Percentiles rank a stretch among this genome's conserved stretches.
phyloP scores from a whole-genome alignment of 2,797 vertebrate genomes.

The Pteronotus mesoamericanus region DNA sequence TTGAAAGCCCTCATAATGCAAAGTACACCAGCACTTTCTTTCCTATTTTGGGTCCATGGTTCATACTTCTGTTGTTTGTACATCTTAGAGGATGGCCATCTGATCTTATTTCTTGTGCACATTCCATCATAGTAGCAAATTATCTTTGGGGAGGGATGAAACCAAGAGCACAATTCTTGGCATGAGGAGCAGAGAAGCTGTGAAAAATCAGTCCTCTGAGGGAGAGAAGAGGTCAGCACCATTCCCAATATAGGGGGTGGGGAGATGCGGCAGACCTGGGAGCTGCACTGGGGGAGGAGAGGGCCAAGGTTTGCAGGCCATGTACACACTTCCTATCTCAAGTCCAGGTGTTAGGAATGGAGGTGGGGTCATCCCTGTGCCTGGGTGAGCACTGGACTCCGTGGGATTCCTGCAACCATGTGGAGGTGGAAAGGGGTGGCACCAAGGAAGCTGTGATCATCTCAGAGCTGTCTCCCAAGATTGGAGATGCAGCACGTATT shows the following conservation, averaged over 20 bases:
- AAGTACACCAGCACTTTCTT: background rate
- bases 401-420: background rate
- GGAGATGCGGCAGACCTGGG: background rate
- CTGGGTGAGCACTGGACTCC: background rate
- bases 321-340: background rate
- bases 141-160: background rate
- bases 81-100: background rate
- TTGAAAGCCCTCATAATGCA: background rate
- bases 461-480: background rate
- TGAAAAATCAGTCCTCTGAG: background rate
- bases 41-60: background rate
- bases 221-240: background rate
- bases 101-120: background rate
- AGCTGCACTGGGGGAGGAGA: fast-evolving
- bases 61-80: background rate
- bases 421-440: background rate
- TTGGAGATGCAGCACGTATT: background rate
- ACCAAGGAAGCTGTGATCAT: background rate
- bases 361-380: background rate
- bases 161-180: background rate
- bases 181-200: background rate
- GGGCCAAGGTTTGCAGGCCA: background rate
- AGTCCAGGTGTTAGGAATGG: background rate
- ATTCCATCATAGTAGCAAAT: background rate
- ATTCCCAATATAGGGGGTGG: background rate